Evolutionary conservation across 2,888 invertebrate species (phyloP), one percentile per base, ranked within the genome.

Genomic region (Dexiosoma caninum): DNA sequence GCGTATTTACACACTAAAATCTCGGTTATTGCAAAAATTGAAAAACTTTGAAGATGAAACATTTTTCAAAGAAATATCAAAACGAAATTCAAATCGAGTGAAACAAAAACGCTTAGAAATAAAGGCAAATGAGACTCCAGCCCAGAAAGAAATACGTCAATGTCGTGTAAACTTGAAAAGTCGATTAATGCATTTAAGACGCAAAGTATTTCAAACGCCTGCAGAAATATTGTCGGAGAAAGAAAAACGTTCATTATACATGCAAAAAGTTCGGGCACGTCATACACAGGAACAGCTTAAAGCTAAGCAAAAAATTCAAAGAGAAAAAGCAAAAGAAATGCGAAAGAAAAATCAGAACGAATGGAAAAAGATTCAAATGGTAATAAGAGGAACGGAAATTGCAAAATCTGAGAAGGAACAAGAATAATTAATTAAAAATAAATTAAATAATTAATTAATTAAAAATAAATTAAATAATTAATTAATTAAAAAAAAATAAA

Each of bases 1-100:
- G 32, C 83, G 85, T 10, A 83, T 86, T 14, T 40, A 57, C 1
- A 82, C 79, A 6, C 85, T 83, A 80, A 85, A 86, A 53, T 23
- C 66, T 4, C 85, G 86, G 19, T 78, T 85, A 49, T 12, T 83
- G 37, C 64, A 57, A 9, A 84, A 83, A 10, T 42, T 85, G 12
- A 64, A 53, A n/a, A 79, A 83, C 3, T 74, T 78, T 53, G 84
- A 83, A 0, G 46, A 79, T 9, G 81, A 83, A 30, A 21, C 46
- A n/a, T 32, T 37, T 49, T 23, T 84, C 12, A 44, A 32, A 1
- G 76, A 78, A 10, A 37, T 70, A 5, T 66, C 49, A 0, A 46
- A 75, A 35, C 84, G 83, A 2, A 60, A 55, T 16, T 19, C 59
- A 0, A 44, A 53, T 2, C 81, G 77, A 60, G 76, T 81, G 30